These are phyloP conservation scores for Pocillopora meandrina DNA, from an alignment of 92 coral and sea anemone genomes.

Conservation along the genomic window DNA sequence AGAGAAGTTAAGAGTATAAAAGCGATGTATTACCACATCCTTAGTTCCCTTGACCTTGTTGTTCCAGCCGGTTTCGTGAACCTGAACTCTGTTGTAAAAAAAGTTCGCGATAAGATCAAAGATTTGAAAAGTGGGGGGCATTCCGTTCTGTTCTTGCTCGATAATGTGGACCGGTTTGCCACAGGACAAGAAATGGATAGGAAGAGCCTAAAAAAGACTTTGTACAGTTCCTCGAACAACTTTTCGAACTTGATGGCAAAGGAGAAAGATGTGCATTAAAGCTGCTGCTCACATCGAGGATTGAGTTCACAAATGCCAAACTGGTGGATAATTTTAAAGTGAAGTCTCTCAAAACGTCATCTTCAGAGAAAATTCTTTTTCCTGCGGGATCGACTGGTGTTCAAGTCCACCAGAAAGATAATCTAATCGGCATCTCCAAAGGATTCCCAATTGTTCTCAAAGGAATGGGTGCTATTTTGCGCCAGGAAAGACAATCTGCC, in stretches of 20 bases:
- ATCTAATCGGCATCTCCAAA: slow-evolving; percentile 17
- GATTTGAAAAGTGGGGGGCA: not conserved
- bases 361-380: slow-evolving; percentile 20
- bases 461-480: slow-evolving; percentile 24
- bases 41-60: slow-evolving; percentile 11
- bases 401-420: not conserved
- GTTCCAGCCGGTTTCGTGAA: not conserved
- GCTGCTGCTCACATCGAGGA: slow-evolving; percentile 49
- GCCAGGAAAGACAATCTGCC: slow-evolving; percentile 28
- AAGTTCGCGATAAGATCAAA: not conserved
- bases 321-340: slow-evolving; percentile 30
- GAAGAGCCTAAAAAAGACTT: not conserved
- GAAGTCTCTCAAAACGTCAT: slow-evolving; percentile 26
- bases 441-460: slow-evolving; percentile 50
- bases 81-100: not conserved
- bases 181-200: slow-evolving; percentile 1
- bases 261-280: slow-evolving; percentile 30
- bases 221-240: not conserved
- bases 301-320: slow-evolving; percentile 26
- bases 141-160: not conserved
- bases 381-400: not conserved
- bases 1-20: slow-evolving; percentile 19
- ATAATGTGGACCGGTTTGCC: slow-evolving; percentile 3
- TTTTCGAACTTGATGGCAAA: not conserved
- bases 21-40: slow-evolving; percentile 14